phyloP scores from a whole-genome alignment of 2,888 invertebrate species.

The Epiblema foenella region DNA sequence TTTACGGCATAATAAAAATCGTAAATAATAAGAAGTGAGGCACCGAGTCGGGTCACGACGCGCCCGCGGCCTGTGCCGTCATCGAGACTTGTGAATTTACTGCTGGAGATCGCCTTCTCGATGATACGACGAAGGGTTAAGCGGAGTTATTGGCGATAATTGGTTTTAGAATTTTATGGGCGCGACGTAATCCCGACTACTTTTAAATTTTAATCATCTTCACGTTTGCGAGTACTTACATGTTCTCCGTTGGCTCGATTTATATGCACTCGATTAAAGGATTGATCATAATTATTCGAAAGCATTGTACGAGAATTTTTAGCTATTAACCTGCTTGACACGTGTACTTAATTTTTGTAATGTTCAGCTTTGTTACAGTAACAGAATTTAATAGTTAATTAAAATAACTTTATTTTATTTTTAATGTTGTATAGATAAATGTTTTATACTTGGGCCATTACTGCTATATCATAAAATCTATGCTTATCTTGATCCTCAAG shows the following conservation, averaged over 20 bases:
- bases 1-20: slow-evolving; percentile 81
- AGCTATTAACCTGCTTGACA: too few relatives aligned
- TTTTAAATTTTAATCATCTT: slow-evolving; percentile 28
- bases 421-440: not conserved
- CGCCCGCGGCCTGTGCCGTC: slow-evolving; percentile 75
- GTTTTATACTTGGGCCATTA: not conserved
- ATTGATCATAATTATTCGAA: not conserved
- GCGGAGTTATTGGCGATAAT: slow-evolving; percentile 48
- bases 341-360: not conserved
- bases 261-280: not conserved
- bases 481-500: not conserved
- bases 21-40: slow-evolving; percentile 77
- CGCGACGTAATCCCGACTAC: slow-evolving; percentile 16
- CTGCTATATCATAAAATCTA: not conserved
- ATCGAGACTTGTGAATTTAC: slow-evolving; percentile 77
- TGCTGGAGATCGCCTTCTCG: slow-evolving; percentile 64
- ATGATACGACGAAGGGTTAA: slow-evolving; percentile 65
- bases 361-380: not conserved
- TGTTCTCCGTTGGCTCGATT: not conserved
- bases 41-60: slow-evolving; percentile 78
- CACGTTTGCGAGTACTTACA: slow-evolving; percentile 5
- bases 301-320: not conserved
- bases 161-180: slow-evolving; percentile 29
- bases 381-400: not conserved
- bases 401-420: not conserved